Percentiles rank a stretch among this genome's conserved stretches.
Evolutionary conservation across 2,888 invertebrate species (phyloP).

Genomic region (Strigamia transsilvanica): DNA sequence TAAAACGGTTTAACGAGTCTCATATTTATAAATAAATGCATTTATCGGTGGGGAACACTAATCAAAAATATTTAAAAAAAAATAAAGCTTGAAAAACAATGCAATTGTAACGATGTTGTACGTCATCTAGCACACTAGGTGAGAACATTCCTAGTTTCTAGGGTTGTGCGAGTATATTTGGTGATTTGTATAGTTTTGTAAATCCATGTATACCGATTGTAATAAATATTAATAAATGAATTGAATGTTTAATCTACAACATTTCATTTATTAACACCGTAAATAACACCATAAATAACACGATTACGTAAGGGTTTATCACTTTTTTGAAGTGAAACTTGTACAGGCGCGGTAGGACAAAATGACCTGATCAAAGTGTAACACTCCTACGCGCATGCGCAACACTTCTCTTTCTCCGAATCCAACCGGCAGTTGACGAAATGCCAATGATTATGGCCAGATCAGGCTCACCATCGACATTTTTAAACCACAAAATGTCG

Average conservation of each 20-base stretch:
- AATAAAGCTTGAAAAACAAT: not conserved
- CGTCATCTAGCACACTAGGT: not conserved
- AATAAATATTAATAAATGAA: not conserved
- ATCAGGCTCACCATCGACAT: too few species aligned
- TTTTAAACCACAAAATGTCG: too few species aligned
- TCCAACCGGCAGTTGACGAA: too few species aligned
- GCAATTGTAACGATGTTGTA: not conserved
- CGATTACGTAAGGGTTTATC: not conserved
- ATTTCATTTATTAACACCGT: not conserved
- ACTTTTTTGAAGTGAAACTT: too few species aligned
- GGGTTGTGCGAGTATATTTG: not conserved
- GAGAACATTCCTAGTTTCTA: not conserved
- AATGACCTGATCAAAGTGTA: too few species aligned
- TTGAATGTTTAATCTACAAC: not conserved
- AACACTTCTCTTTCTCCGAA: too few species aligned
- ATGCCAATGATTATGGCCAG: too few species aligned
- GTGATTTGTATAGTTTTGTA: slow-evolving; percentile 1
- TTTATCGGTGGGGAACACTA: slow-evolving; percentile 4
- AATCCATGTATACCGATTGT: not conserved
- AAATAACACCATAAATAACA: not conserved
- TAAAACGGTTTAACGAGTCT: not conserved
- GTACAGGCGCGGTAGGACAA: too few species aligned
- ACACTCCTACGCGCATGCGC: too few species aligned
- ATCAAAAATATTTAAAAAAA: not conserved
- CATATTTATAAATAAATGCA: not conserved